A percentile compares a stretch with the other conserved stretches of the same genome.
These are phyloP conservation scores for Aptenodytes forsteri DNA, from an alignment of 2,113 vertebrate species.

Conservation along the genomic window DNA sequence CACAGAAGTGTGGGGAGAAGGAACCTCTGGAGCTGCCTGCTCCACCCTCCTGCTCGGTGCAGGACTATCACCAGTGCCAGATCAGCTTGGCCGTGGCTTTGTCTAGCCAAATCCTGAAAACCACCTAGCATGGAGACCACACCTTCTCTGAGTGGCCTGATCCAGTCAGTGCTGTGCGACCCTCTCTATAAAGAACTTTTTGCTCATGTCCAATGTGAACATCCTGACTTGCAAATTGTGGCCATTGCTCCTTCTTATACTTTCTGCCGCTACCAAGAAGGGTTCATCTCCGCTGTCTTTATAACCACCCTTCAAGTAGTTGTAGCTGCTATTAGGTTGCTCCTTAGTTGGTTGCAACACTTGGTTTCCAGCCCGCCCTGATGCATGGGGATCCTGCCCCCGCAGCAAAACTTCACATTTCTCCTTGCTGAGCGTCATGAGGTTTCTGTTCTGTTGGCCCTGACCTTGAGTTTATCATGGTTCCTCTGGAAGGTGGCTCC, in stretches of 20 bases:
- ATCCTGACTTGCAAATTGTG: background rate
- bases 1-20: background rate
- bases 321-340: background rate
- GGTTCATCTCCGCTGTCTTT: background rate
- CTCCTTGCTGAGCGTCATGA: background rate
- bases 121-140: background rate
- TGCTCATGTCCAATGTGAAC: accelerated
- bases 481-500: background rate
- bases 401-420: background rate
- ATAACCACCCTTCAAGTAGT: background rate
- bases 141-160: background rate
- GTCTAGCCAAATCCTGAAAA: background rate
- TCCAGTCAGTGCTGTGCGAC: background rate
- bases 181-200: background rate
- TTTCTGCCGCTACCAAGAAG: background rate
- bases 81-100: background rate
- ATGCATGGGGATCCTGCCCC: background rate
- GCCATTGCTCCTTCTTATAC: background rate
- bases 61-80: background rate
- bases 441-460: background rate
- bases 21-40: background rate
- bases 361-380: background rate
- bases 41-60: background rate
- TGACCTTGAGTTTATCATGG: background rate
- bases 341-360: background rate